Base-by-base conservation (phyloP, 2,888 invertebrate genomes). In the Lapara coniferarum region DNA sequence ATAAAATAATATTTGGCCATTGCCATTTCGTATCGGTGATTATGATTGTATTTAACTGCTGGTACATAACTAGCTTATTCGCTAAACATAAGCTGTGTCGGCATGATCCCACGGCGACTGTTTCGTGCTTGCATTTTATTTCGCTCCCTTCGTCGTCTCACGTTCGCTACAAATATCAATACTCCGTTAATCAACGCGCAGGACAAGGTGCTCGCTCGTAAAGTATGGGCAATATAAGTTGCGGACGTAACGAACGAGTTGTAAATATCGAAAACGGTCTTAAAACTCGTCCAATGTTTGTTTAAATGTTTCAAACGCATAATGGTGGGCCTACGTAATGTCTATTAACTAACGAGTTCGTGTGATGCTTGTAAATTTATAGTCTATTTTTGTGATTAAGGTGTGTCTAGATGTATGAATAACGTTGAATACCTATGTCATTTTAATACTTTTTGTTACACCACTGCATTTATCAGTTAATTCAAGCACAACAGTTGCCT, bases 241-340 rank as follows among this genome's bases (percentile, higher is more conserved):
- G 66, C 71, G 69, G 63, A 69, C 46, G 71, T 66, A 74, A 74
- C 69, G 69, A 74, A 53, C 70, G 71, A 56, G 69, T 71, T 72
- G 70, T 75, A 75, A 77, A 78, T 77, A 74, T 72, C 63, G 66
- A 72, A 68, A 74, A 72, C 70, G 70, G 66, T 74, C 70, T 78
- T 77, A 72, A 74, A 81, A 72, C 77, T 77, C 73, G 76, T 72
- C 72, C 72, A 75, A 74, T 79, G 76, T 78, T 78, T 77, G 76
- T 75, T 74, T 74, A 75, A 71, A 74, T 78, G 72, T 76, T 77
- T 75, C 63, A 74, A 79, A 69, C 71, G 67, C 71, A 76, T 73
- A 70, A 79, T 78, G 77, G 77, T 59, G n/a, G n/a, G 53, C 53
- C 52, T 63, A 53, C 67, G 19, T 67, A 76, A 75, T 74, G 73